Conservation (phyloP, 1,140 invertebrate species). For the Drosophila chauvacae region DNA sequence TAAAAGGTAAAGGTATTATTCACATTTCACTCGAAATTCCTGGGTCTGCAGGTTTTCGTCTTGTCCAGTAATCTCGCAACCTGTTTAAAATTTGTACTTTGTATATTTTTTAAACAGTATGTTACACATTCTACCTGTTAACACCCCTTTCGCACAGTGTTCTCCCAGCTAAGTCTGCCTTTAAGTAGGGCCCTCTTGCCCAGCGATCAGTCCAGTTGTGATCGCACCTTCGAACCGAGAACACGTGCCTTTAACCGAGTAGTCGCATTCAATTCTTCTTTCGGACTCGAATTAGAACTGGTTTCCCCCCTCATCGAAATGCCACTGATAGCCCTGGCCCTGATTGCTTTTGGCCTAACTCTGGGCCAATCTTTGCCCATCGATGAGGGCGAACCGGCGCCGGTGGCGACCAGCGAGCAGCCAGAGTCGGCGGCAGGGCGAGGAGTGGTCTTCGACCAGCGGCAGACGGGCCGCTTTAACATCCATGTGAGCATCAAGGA, state of each 20-base stretch:
- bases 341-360: slow-evolving; percentile 33
- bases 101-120: background rate
- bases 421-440: slow-evolving; percentile 27
- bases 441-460: slow-evolving; percentile 87
- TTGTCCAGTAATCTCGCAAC: too few relatives aligned
- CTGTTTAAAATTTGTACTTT: background rate
- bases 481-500: slow-evolving; percentile 92
- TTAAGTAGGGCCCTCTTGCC: slow-evolving; percentile 61
- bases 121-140: too few relatives aligned
- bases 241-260: slow-evolving; percentile 7
- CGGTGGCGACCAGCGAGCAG: slow-evolving; percentile 9
- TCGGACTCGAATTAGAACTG: slow-evolving; percentile 48
- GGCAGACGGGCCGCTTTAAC: slow-evolving; percentile 91
- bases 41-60: background rate
- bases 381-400: slow-evolving; percentile 21
- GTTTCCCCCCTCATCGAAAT: slow-evolving; percentile 48
- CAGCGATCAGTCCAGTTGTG: slow-evolving; percentile 51
- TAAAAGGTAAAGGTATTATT: too few relatives aligned
- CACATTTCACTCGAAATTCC: too few relatives aligned
- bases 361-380: slow-evolving; percentile 56
- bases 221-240: slow-evolving; percentile 49
- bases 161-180: slow-evolving; percentile 16
- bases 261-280: background rate
- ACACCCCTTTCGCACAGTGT: background rate
- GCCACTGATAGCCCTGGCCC: slow-evolving; percentile 39